Evolutionary conservation across 2,888 invertebrate species (phyloP), one percentile per base, ranked within the genome.

Genomic region (Parnassius glacialis): DNA sequence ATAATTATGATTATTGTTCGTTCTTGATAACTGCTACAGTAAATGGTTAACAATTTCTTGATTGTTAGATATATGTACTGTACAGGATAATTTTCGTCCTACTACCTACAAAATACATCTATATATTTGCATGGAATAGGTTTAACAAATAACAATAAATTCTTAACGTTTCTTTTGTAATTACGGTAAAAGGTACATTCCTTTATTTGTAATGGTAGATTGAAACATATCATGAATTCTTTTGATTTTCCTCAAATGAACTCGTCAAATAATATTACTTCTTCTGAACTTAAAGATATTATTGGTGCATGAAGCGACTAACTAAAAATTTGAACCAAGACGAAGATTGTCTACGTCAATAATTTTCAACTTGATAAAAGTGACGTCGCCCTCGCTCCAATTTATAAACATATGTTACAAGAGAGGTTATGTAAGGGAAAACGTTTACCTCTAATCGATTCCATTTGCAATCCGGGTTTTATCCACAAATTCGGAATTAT

Each of bases 381-480:
- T 79, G 75, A 83, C 76, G 79, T 80, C 67, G 74, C 73, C 77
- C 73, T 75, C 78, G 75, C 77, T 78, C 76, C 73, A 76, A 80
- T 79, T 80, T 70, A 72, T 71, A 74, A 84, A 80, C 84, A 85
- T 83, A 85, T 82, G 81, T 78, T 50, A 71, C 70, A 70, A 73
- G 74, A 75, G 79, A 86, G 78, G 80, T 83, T 81, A 83, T 79
- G 73, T 78, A 74, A 80, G 73, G 63, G 75, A 80, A 69, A 70
- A 61, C 65, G 74, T 71, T 81, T 75, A 89, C 89, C 89, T 89
- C 80, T 83, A 68, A 81, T 67, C 66, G 82, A 76, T 72, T 86
- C 88, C 89, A 89, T 89, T 81, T 78, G 79, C 71, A 78, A 79
- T 80, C 77, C 76, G 71, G 64, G 62, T 66, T 54, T 64, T 71